Evolutionary conservation across 2,113 vertebrate species (phyloP).

Genomic region (Ptilonorhynchus violaceus): DNA sequence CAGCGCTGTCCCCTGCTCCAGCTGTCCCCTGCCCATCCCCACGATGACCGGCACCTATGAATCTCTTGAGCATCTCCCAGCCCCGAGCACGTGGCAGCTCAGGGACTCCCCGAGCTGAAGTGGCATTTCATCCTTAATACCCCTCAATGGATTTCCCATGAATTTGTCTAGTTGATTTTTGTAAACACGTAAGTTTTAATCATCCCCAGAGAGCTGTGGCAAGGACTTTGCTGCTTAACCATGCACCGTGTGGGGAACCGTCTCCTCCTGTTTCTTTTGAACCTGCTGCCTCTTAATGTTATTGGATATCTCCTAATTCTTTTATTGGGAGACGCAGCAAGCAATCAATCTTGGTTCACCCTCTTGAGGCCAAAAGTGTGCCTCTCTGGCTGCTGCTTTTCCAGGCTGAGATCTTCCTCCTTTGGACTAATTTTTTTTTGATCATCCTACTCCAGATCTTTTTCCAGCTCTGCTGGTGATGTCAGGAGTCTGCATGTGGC

Average conservation of each 20-base stretch:
- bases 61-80: neutral
- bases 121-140: constrained; percentile 44
- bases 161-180: constrained; percentile 47
- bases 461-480: neutral
- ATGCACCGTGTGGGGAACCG: neutral
- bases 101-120: neutral
- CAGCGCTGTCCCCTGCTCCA: neutral
- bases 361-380: constrained; percentile 7
- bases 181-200: constrained; percentile 32
- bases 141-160: constrained; percentile 53
- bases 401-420: neutral
- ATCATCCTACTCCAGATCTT: neutral
- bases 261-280: constrained; percentile 38
- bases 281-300: constrained; percentile 39
- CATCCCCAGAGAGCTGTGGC: constrained; percentile 36
- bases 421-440: neutral
- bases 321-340: constrained; percentile 11
- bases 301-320: constrained; percentile 50
- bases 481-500: neutral
- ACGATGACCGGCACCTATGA: rapidly evolving
- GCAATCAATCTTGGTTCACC: constrained; percentile 24
- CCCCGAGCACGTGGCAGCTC: neutral
- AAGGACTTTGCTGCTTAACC: constrained; percentile 31
- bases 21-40: neutral
- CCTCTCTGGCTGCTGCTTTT: neutral